Percentiles rank a stretch among this genome's conserved stretches.
These are phyloP conservation scores for Agrilus cyanescens DNA, from an alignment of 2,888 invertebrate species.

Conservation along the genomic window DNA sequence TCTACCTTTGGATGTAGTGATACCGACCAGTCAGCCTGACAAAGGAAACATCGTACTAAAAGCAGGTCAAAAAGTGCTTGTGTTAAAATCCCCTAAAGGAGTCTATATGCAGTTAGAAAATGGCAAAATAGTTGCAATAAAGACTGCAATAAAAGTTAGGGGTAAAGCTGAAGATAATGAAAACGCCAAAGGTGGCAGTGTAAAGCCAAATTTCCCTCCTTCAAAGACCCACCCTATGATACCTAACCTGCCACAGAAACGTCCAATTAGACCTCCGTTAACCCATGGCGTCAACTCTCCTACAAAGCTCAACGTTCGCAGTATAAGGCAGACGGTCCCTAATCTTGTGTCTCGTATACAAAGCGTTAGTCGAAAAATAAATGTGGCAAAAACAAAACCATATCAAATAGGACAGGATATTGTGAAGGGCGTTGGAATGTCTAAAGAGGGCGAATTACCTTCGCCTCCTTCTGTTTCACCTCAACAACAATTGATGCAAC, in stretches of 20 bases:
- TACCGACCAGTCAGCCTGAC: slow-evolving; percentile 82
- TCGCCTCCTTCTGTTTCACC: too few species aligned
- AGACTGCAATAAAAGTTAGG: slow-evolving; percentile 61
- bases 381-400: slow-evolving; percentile 21
- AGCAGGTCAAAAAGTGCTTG: slow-evolving; percentile 89
- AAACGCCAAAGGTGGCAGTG: slow-evolving; percentile 18
- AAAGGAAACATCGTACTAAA: slow-evolving; percentile 83
- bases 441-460: too few species aligned
- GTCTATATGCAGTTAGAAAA: slow-evolving; percentile 92
- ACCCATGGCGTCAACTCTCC: slow-evolving; percentile 13
- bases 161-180: slow-evolving; percentile 37
- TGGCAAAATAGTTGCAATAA: slow-evolving; percentile 89
- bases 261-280: slow-evolving; percentile 25
- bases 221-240: slow-evolving; percentile 50
- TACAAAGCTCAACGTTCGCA: slow-evolving; percentile 30
- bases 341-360: slow-evolving; percentile 30
- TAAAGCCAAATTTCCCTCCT: slow-evolving; percentile 23
- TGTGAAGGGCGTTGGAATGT: slow-evolving; percentile 17
- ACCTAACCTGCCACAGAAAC: slow-evolving; percentile 42
- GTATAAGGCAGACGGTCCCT: slow-evolving; percentile 30
- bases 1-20: slow-evolving; percentile 78
- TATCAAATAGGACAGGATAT: slow-evolving; percentile 26
- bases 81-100: slow-evolving; percentile 88
- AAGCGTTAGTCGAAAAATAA: slow-evolving; percentile 24
- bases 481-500: too few species aligned